Conservation (phyloP, 2,113 vertebrate species). For the human region GRCh38 chr2:35504001-35504500, state of each 20-base stretch:
- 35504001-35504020: background rate
- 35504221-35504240: background rate
- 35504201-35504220: background rate
- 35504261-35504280: background rate
- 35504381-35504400: background rate
- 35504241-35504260: background rate
- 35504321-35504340: background rate
- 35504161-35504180: background rate
- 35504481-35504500: background rate
- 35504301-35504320: background rate
- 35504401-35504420: background rate
- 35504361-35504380: background rate
- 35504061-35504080: background rate
- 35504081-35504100: background rate
- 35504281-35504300: background rate
- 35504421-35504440: background rate
- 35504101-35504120: background rate
- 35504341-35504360: background rate
- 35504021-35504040: background rate
- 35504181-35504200: background rate
- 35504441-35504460: background rate
- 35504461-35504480: background rate
- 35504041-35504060: background rate
- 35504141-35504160: background rate
- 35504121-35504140: background rate